Percentiles rank a stretch among this genome's conserved stretches.
These are phyloP conservation scores for Noctilio leporinus DNA, from an alignment of 2,113 vertebrate species.

Conservation along the genomic window DNA sequence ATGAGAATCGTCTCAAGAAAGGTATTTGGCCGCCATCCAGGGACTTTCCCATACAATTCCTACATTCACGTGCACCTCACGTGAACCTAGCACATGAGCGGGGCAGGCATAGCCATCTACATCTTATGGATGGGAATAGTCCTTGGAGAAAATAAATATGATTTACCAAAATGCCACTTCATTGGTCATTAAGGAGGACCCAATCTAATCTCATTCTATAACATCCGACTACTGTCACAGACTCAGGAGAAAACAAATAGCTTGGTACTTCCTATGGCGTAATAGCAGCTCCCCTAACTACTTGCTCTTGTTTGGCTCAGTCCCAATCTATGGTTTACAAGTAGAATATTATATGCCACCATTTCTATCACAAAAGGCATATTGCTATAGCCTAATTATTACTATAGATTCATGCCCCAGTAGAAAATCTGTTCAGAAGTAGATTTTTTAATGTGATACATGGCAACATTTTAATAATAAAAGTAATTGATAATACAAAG, in stretches of 20 bases:
- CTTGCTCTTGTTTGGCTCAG: not conserved
- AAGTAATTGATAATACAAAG: not conserved
- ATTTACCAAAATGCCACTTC: not conserved
- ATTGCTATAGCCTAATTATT: not conserved
- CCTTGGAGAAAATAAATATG: conserved; percentile 4
- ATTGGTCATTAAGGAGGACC: not conserved
- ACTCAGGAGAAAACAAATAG: not conserved
- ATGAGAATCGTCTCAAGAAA: not conserved
- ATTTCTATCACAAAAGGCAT: not conserved
- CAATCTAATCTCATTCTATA: not conserved
- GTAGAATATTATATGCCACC: not conserved
- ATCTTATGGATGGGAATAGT: conserved; percentile 11
- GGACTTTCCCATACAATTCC: not conserved
- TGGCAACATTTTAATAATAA: not conserved
- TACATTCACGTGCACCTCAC: not conserved
- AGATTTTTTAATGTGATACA: not conserved
- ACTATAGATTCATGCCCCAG: not conserved
- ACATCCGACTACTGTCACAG: not conserved
- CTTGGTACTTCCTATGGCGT: not conserved
- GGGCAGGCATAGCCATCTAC: not conserved
- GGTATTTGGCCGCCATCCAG: not conserved
- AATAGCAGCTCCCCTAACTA: not conserved
- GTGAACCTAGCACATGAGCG: not conserved
- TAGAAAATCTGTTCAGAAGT: not conserved
- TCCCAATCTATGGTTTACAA: not conserved